Conservation (phyloP, 1,140 invertebrate species). For the Holcopasites calliopsidis region DNA sequence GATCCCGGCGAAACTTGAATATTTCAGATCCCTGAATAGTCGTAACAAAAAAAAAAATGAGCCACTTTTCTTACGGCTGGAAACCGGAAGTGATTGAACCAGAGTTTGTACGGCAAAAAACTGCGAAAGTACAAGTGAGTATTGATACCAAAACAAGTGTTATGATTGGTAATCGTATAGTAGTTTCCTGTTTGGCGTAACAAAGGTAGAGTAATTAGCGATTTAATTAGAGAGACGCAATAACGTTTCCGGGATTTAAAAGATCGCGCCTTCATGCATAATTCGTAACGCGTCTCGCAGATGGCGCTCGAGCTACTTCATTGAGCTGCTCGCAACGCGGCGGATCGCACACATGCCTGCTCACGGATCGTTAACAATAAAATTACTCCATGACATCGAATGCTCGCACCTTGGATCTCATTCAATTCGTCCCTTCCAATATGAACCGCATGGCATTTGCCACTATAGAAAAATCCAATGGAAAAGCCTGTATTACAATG, state of each 20-base stretch:
- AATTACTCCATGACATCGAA: neutral
- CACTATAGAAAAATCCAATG: neutral
- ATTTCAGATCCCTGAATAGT: conserved; percentile 9
- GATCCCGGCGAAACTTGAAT: neutral
- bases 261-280: neutral
- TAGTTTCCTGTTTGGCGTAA: neutral
- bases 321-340: neutral
- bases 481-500: neutral
- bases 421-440: neutral
- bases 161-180: neutral
- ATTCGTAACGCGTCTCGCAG: neutral
- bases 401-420: neutral
- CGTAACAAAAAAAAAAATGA: conserved; percentile 33
- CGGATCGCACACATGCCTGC: neutral
- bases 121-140: conserved; percentile 68
- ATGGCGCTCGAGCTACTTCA: neutral
- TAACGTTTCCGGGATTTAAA: conserved; percentile 6
- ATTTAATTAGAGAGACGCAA: conserved; percentile 14
- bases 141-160: conserved; percentile 9
- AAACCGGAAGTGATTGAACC: conserved; percentile 65
- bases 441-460: neutral
- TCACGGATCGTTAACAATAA: neutral
- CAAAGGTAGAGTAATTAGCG: neutral
- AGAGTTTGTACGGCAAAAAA: conserved; percentile 55
- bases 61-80: conserved; percentile 60